Conservation (phyloP, 2,113 vertebrate species). For the Colaptes auratus region DNA sequence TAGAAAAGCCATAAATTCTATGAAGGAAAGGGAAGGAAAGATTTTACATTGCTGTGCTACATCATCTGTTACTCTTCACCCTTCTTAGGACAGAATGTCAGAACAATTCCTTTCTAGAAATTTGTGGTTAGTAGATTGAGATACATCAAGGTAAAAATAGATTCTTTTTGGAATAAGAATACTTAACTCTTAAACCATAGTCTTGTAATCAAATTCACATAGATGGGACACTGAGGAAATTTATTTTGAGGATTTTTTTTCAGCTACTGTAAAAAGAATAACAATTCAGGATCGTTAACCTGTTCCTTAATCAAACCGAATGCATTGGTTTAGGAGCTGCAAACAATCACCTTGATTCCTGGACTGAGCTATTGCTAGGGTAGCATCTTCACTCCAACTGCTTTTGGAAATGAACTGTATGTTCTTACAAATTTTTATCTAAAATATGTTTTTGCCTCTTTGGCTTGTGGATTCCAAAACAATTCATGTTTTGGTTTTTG, state of each 20-base stretch:
- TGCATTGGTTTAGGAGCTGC: not conserved
- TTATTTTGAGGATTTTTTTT: not conserved
- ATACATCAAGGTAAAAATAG: not conserved
- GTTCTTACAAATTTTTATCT: not conserved
- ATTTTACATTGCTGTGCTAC: not conserved
- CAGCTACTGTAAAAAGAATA: not conserved
- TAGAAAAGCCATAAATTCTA: not conserved
- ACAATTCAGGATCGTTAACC: not conserved
- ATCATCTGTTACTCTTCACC: not conserved
- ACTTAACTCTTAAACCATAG: not conserved
- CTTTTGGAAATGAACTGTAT: not conserved
- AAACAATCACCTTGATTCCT: not conserved
- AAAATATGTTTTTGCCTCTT: not conserved
- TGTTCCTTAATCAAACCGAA: not conserved
- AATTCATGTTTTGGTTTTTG: not conserved
- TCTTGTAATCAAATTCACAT: not conserved
- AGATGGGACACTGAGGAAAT: not conserved
- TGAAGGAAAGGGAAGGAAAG: not conserved
- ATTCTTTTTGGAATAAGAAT: not conserved
- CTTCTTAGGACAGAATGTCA: not conserved
- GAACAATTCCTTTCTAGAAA: constrained; percentile 8
- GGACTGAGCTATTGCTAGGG: not conserved
- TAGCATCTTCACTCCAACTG: not conserved
- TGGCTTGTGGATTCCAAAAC: not conserved
- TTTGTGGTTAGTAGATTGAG: not conserved